Evolutionary conservation across 1,140 invertebrate genomes (phyloP), one percentile per base, ranked within the genome.

Genomic region (Lethocerus indicus): DNA sequence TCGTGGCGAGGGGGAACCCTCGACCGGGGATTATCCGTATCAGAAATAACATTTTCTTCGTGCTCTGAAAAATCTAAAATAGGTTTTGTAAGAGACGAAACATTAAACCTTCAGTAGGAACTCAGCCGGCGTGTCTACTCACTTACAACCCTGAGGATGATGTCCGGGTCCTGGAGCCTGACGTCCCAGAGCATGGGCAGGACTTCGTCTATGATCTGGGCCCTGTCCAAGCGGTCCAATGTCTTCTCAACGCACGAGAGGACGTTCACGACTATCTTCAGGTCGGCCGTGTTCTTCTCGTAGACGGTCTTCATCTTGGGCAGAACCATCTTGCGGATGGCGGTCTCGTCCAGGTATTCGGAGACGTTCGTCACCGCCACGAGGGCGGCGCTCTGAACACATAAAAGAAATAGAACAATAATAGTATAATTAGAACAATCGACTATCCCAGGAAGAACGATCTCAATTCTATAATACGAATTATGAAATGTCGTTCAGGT

Each of bases 161-260:
- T 77, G 58, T 84, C 79, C 1, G 89, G 83, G 63, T 97, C 90
- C 44, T 83, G 80, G 24, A 92, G 73, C 39, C 81, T 76, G 47
- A 91, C 85, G 54, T 87, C 81, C 53, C 80, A 83, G n/a, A 97
- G 69, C 48, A 95, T 72, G 1, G 90, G 91, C 54, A 96, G 71
- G 0, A 97, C 86, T 55, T 92, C 84, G 56, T 95, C 91, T 53
- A 92, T 77, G 41, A 96, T 88, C 60, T 87, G 80, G 41, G 78
- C 75, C 56, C 87, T 82, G 54, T 95, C 89, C 48, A 97, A 68
- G 47, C 87, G 78, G 54, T 83, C 76, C 39, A 93, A 66, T 1
- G 84, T 84, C 48, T 76, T 76, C 60, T 88, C 83, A 28, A 83
- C 74, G 61, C 83, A 83, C 1, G 75, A 74, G 0, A 90, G 65